phyloP scores from a whole-genome alignment of 92 coral and sea anemone species.

The Zoanthus gigantus region DNA sequence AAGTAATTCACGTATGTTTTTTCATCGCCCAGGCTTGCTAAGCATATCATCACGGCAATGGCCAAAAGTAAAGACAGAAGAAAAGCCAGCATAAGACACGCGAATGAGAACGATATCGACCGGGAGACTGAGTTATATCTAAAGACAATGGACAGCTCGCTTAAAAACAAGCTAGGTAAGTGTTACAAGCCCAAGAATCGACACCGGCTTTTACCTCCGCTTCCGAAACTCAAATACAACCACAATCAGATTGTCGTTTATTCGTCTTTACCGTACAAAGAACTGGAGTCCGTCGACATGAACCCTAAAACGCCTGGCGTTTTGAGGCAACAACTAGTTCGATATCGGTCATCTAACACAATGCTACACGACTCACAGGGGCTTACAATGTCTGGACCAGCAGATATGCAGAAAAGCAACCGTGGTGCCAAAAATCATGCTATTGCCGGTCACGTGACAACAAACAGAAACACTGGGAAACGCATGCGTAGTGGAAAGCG shows the following conservation, averaged over 20 bases:
- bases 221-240: conserved; percentile 86
- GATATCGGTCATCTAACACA: conserved; percentile 47
- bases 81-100: conserved; percentile 7
- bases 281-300: conserved; percentile 74
- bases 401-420: conserved; percentile 23
- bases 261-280: conserved; percentile 88
- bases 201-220: conserved; percentile 84
- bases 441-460: background rate
- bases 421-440: conserved; percentile 21
- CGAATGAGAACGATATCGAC: conserved; percentile 50
- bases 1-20: background rate
- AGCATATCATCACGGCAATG: conserved; percentile 70
- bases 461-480: conserved; percentile 24
- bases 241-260: conserved; percentile 94
- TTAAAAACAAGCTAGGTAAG: conserved; percentile 85
- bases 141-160: conserved; percentile 60
- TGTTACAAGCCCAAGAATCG: conserved; percentile 88
- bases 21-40: conserved; percentile 70
- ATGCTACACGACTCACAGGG: conserved; percentile 38
- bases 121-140: conserved; percentile 30
- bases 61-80: conserved; percentile 45
- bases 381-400: background rate
- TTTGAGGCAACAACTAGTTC: conserved; percentile 56
- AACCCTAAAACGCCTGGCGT: conserved; percentile 88
- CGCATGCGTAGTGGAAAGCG: conserved; percentile 40